Conservation (phyloP, 2,888 invertebrate species). For the Volucella inanis region DNA sequence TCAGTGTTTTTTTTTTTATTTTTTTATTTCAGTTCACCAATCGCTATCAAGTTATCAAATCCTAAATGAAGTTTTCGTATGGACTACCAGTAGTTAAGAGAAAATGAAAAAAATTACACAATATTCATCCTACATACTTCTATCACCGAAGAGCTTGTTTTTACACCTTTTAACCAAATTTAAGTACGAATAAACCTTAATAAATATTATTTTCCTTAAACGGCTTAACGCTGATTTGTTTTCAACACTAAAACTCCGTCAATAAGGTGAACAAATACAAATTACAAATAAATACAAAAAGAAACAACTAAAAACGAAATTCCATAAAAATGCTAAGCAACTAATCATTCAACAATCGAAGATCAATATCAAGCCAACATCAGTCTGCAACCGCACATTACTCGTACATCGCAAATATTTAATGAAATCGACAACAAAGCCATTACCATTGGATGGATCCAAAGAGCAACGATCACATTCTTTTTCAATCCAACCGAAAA, state of each 20-base stretch:
- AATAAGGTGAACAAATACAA: slow-evolving; percentile 44
- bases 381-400: slow-evolving; percentile 38
- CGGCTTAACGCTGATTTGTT: slow-evolving; percentile 32
- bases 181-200: slow-evolving; percentile 17
- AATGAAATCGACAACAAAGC: slow-evolving; percentile 52
- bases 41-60: slow-evolving; percentile 22
- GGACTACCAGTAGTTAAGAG: slow-evolving; percentile 13
- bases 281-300: slow-evolving; percentile 31
- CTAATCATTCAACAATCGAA: slow-evolving; percentile 56
- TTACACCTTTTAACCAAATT: slow-evolving; percentile 37
- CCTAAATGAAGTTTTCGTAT: slow-evolving; percentile 6
- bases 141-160: slow-evolving; percentile 1
- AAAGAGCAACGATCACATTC: slow-evolving; percentile 51
- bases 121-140: slow-evolving; percentile 9
- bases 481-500: slow-evolving; percentile 8
- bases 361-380: slow-evolving; percentile 67
- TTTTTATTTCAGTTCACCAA: not conserved
- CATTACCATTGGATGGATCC: not conserved
- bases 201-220: slow-evolving; percentile 33
- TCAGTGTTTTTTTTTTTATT: too few relatives aligned
- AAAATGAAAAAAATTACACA: slow-evolving; percentile 45
- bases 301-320: slow-evolving; percentile 32
- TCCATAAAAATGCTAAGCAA: slow-evolving; percentile 46
- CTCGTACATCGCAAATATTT: slow-evolving; percentile 65
- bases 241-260: slow-evolving; percentile 1